Base-by-base conservation (phyloP, 2,797 vertebrate species). In the Basileuterus tristriatus region DNA sequence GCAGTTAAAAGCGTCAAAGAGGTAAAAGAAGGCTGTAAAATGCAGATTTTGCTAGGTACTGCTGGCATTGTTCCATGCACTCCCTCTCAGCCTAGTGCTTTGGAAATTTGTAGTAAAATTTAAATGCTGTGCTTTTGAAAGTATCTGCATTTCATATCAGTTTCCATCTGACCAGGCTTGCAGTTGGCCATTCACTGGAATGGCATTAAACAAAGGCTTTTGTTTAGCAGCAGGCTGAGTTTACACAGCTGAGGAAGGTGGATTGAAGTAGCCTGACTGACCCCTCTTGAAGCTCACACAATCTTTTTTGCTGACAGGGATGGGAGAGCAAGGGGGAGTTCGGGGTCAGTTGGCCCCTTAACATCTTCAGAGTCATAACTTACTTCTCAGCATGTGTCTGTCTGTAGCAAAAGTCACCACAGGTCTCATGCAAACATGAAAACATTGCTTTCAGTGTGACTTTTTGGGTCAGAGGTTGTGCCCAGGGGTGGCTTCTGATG, bases 171-270 rank as follows among this genome's bases (percentile, higher is more conserved):
- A 83, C 37, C 80, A 90, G 75, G 36, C 65, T 79, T 76, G 67
- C 43, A 88, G 77, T 69, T 93, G 90, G 76, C 39, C 85, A 47
- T 91, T 94, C 55, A 55, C 34, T 67, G 70, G 50, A 75, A 64
- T 80, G 49, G 44, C 53, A 53, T 83, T 60, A 91, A 92, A 95
- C 89, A 96, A 96, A 96, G 41, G 94, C 85, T 91, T 95, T 91
- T 94, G 92, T 95, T 95, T 41, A 74, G 59, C 75, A 84, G 70
- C 29, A 59, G 71, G 24, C 69, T 75, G 65, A 93, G 90, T 83
- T 55, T 95, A 92, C 93, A 94, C 90, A 95, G 88, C 83, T 94
- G 95, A 90, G 72, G 72, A 86, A 91, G 67, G 74, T 89, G 85
- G 85, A 67, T 89, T 89, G 74, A 94, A 93, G 79, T 18, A 85